Conservation (phyloP, 2,888 invertebrate species). For the Parnassius apollo region DNA sequence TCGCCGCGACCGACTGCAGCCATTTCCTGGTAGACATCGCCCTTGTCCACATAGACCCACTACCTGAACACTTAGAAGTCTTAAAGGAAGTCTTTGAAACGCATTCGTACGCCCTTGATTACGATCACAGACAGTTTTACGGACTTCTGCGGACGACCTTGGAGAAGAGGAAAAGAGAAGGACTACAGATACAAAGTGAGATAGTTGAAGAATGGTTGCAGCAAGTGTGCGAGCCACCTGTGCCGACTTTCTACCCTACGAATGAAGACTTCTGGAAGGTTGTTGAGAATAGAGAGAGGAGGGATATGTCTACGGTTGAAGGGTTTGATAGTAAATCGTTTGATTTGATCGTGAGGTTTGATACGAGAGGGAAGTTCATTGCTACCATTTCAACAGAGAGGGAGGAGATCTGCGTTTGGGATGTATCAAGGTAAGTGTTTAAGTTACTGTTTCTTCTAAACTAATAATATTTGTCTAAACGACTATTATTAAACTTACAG, state of each 20-base stretch:
- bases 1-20: constrained; percentile 88
- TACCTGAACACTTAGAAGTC: constrained; percentile 78
- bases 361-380: constrained; percentile 85
- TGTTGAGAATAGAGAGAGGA: constrained; percentile 54
- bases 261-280: constrained; percentile 70
- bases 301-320: constrained; percentile 57
- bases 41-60: constrained; percentile 69
- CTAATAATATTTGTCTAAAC: too few species aligned
- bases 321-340: constrained; percentile 76
- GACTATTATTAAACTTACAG: too few species aligned
- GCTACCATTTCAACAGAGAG: constrained; percentile 87
- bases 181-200: constrained; percentile 54
- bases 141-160: constrained; percentile 79
- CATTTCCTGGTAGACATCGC: constrained; percentile 89
- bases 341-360: constrained; percentile 83
- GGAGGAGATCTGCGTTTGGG: constrained; percentile 92
- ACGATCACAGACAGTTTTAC: constrained; percentile 91
- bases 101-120: constrained; percentile 86
- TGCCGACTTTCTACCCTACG: constrained; percentile 82
- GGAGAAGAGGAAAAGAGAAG: constrained; percentile 62
- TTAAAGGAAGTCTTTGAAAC: constrained; percentile 86
- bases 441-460: too few species aligned
- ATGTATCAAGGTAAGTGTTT: constrained; percentile 76
- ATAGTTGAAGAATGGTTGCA: constrained; percentile 71
- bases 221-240: constrained; percentile 76